Percentiles rank a stretch among this genome's conserved stretches.
phyloP scores from a whole-genome alignment of 1,140 invertebrate species.

The Helicoverpa armigera region DNA sequence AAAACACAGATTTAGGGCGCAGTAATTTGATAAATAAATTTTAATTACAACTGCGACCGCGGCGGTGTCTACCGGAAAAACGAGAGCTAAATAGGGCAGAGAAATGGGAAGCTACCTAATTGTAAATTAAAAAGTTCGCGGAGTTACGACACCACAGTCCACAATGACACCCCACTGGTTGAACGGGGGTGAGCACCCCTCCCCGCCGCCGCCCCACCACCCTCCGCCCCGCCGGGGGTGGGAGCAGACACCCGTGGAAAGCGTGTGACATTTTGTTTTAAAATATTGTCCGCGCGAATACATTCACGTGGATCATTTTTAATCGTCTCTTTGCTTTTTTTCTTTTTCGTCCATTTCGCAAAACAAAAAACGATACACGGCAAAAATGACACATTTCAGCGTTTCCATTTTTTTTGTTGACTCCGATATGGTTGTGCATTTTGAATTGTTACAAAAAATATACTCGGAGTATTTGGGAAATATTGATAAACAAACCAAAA shows the following conservation, averaged over 20 bases:
- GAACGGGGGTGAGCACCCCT: conserved; percentile 61
- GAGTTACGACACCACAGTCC: conserved; percentile 86
- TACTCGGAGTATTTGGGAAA: neutral
- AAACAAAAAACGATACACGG: conserved; percentile 55
- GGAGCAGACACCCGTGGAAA: conserved; percentile 82
- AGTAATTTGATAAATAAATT: conserved; percentile 83
- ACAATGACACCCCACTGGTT: conserved; percentile 80
- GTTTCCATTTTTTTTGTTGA: conserved; percentile 57
- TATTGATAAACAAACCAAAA: neutral
- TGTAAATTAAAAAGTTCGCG: conserved; percentile 87
- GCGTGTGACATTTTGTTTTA: conserved; percentile 87
- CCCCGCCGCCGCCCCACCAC: conserved; percentile 47
- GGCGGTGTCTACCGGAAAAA: conserved; percentile 77
- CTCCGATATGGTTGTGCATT: conserved; percentile 38
- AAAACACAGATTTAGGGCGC: conserved; percentile 61
- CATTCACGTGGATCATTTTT: conserved; percentile 85
- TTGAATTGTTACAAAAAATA: conserved; percentile 45
- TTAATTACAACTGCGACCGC: conserved; percentile 80
- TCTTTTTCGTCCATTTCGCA: conserved; percentile 68
- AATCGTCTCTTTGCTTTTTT: conserved; percentile 81
- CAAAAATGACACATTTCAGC: conserved; percentile 56
- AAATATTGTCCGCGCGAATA: conserved; percentile 86
- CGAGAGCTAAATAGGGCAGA: conserved; percentile 85
- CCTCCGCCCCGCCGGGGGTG: conserved; percentile 48
- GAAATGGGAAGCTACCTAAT: conserved; percentile 86